Base-by-base conservation (phyloP, 2,113 vertebrate genomes). In the Holacanthus passer region DNA sequence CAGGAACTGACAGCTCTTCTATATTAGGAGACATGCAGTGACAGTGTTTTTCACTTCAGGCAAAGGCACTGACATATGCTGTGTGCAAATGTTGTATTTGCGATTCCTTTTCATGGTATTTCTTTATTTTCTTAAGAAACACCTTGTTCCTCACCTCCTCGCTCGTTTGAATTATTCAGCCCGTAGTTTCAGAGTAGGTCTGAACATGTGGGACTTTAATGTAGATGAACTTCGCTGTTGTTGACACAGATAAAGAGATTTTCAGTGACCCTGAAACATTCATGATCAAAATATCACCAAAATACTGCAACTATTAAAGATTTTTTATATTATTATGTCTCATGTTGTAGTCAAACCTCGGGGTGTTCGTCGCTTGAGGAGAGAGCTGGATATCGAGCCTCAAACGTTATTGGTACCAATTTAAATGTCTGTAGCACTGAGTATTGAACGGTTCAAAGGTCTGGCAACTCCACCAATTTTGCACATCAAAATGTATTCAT, bases 161-260 rank as follows among this genome's bases (percentile, higher is more conserved):
- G n/a, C 13, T 59, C 14, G 59, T 64, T 56, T 84, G 48, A 73
- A 64, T 81, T 27, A 85, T 62, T 71, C 55, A 68, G 7, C n/a
- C 22, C 41, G 24, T 11, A 10, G 9, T 24, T 53, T 78, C 37
- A 45, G 19, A 56, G 45, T 22, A 22, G 48, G 37, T 75, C n/a
- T 27, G 31, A 60, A 64, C 24, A 48, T 10, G 12, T 48, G 32
- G 35, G 12, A 10, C 45, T 65, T 63, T 37, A 50, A 27, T 14
- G 37, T 43, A 27, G 31, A 39, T 52, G 5, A 60, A 60, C 14
- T 11, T 22, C 7, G 24, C 56, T 53, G 19, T 27, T 52, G 56
- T 31, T 73, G 6, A 74, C 58, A 20, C 8, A 50, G 22, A 35
- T 16, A 12, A n/a, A 19, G 1, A 14, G 4, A 12, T 62, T 58